Evolutionary conservation across 2,113 vertebrate genomes (phyloP).

Genomic region (Hyaena hyaena): DNA sequence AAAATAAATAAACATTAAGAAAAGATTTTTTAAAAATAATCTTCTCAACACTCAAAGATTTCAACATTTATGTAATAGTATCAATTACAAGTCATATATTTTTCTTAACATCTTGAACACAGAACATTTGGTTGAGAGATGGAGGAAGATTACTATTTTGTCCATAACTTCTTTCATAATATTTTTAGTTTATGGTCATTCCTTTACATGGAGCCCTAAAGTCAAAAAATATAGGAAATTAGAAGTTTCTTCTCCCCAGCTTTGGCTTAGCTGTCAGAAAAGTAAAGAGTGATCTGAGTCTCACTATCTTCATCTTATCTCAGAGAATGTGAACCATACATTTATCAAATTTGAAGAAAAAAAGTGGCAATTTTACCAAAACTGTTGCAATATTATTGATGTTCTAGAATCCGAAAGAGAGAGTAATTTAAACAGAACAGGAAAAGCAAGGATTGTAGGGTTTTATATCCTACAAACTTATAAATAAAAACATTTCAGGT

Average conservation of each 20-base stretch:
- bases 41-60: neutral
- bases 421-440: neutral
- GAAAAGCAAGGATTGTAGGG: neutral
- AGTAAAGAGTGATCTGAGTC: neutral
- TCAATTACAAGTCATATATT: neutral
- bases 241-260: neutral
- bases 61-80: neutral
- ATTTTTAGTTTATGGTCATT: neutral
- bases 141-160: neutral
- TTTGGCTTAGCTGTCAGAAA: neutral
- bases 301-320: neutral
- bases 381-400: neutral
- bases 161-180: neutral
- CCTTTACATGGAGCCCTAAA: neutral
- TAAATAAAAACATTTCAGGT: neutral
- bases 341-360: constrained; percentile 12
- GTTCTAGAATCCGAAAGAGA: neutral
- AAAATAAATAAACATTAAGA: neutral
- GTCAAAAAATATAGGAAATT: neutral
- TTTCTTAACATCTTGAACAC: neutral
- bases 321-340: neutral
- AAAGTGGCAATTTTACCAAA: neutral
- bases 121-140: neutral
- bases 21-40: neutral
- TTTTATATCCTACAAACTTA: neutral